Base-by-base conservation (phyloP, 2,113 vertebrate genomes). In the Gobius niger region DNA sequence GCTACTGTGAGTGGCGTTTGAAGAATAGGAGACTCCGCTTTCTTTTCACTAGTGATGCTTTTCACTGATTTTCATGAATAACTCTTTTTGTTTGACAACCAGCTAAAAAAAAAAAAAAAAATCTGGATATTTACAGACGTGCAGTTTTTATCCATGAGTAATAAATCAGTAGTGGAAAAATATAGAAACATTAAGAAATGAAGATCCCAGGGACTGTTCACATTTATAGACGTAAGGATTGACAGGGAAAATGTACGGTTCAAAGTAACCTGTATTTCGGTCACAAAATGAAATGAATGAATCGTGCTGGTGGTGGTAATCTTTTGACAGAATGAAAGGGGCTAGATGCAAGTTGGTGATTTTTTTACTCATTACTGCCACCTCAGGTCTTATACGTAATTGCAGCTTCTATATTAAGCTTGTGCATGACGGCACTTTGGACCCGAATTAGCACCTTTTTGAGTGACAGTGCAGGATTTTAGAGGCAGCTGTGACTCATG, bases 21-120 rank as follows among this genome's bases (percentile, higher is more conserved):
- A 15, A 47, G 82, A 81, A 65, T 57, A 24, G 24, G 12, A 73
- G 19, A 70, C 59, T 24, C 67, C 50, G 67, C 46, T 77, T 75
- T 77, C 13, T 73, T 72, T 65, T 73, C 65, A 61, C 12, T 15
- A 44, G 51, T 42, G 63, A 71, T 44, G 60, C 69, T 72, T 75
- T 73, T 73, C 62, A 71, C 69, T 54, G 4, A 16, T n/a, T 47
- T 44, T 51, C 47, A 68, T 84, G 80, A 83, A 70, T 78, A 76
- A 73, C 44, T 12, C 15, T 41, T 78, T 86, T 82, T 86, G 80
- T 84, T 77, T 76, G 63, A 79, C 60, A 57, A 67, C 73, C 53
- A 60, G 24, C 57, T 60, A 16, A 40, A 44, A 41, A 84, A 76
- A 75, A 59, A 1, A 4, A 80, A 80, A 79, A 0, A 34, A 34